Evolutionary conservation across 2,113 vertebrate species (phyloP).

Genomic region (Maylandia zebra): DNA sequence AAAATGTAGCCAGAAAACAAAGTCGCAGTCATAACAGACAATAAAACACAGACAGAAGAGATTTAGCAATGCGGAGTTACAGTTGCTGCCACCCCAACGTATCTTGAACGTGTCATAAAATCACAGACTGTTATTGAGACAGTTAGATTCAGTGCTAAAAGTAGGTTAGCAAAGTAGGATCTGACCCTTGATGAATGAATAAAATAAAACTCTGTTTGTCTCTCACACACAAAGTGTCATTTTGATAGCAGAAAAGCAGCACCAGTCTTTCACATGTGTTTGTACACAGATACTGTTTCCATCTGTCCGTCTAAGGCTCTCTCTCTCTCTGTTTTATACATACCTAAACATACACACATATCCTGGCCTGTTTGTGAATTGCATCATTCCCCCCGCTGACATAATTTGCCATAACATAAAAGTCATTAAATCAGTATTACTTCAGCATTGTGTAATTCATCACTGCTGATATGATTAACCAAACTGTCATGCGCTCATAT

Average conservation of each 20-base stretch:
- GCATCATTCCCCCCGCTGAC: slow-evolving; percentile 42
- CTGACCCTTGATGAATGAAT: slow-evolving; percentile 19
- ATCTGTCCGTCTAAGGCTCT: neutral
- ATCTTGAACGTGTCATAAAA: slow-evolving; percentile 29
- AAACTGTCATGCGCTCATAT: slow-evolving; percentile 45
- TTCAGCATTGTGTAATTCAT: slow-evolving; percentile 54
- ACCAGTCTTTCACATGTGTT: neutral
- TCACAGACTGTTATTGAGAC: slow-evolving; percentile 23
- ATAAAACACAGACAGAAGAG: neutral
- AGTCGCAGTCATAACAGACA: neutral
- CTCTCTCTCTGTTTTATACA: neutral
- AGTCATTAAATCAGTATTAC: slow-evolving; percentile 51
- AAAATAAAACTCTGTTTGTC: neutral
- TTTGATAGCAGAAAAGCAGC: neutral
- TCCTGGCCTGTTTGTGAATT: slow-evolving; percentile 9
- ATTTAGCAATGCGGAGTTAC: slow-evolving; percentile 5
- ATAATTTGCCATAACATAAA: slow-evolving; percentile 48
- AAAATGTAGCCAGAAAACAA: neutral
- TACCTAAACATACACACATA: neutral
- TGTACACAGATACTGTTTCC: neutral
- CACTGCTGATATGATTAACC: slow-evolving; percentile 58
- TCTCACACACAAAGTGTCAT: slow-evolving; percentile 1
- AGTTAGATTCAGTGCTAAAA: slow-evolving; percentile 18
- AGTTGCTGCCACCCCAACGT: neutral
- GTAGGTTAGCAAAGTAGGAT: neutral